Conservation (phyloP, 2,888 invertebrate genomes). For the Lithophane ornitopus region DNA sequence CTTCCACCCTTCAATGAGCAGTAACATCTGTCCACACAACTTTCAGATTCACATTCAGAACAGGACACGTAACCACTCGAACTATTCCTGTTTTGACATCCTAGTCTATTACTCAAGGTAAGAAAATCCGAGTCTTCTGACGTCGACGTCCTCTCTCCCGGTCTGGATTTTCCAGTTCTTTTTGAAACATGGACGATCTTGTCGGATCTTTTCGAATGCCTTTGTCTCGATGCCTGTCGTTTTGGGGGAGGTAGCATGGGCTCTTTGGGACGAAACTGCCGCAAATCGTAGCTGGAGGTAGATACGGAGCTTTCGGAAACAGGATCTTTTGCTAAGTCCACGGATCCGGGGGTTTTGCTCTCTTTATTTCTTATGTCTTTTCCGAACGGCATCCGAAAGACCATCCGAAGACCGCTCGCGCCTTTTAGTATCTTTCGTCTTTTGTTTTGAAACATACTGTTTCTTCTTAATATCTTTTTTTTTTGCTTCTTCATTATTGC, state of each 20-base stretch:
- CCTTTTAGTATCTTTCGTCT: constrained; percentile 91
- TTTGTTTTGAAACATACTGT: constrained; percentile 90
- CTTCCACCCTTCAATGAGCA: constrained; percentile 93
- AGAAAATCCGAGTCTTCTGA: constrained; percentile 92
- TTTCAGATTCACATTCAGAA: constrained; percentile 97
- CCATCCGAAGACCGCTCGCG: constrained; percentile 91
- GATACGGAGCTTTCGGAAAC: constrained; percentile 91
- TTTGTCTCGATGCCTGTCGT: constrained; percentile 83
- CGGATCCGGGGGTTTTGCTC: constrained; percentile 71
- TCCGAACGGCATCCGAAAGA: constrained; percentile 91
- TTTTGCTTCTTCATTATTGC: constrained; percentile 96
- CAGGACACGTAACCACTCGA: constrained; percentile 95
- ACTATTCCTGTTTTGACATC: constrained; percentile 91
- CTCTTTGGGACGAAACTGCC: constrained; percentile 91
- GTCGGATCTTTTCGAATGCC: constrained; percentile 85
- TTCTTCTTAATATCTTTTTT: constrained; percentile 92
- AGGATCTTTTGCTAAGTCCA: constrained; percentile 80
- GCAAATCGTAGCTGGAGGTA: constrained; percentile 91
- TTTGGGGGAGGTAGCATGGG: constrained; percentile 84
- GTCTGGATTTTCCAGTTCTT: constrained; percentile 86
- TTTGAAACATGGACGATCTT: constrained; percentile 85
- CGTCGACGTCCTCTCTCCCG: constrained; percentile 91
- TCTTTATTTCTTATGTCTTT: constrained; percentile 84
- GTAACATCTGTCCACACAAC: constrained; percentile 96
- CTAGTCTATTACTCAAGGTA: constrained; percentile 90